Evolutionary conservation across 1,140 invertebrate genomes (phyloP).

Genomic region (Planococcus citri): DNA sequence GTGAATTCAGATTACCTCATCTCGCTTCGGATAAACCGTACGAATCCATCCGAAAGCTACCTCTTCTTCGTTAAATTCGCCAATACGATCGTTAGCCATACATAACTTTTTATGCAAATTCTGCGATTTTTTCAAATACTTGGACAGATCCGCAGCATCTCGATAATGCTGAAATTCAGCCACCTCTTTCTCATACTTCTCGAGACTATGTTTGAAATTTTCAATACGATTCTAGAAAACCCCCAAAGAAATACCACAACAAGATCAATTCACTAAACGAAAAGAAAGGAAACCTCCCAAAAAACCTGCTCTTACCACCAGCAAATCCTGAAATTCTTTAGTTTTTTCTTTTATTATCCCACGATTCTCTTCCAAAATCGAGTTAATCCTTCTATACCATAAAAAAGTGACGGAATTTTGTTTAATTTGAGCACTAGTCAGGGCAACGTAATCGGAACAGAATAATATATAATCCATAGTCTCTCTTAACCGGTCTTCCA

Average conservation of each 20-base stretch:
- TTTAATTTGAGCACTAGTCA: constrained; percentile 71
- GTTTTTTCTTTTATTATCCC: constrained; percentile 68
- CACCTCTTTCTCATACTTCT: constrained; percentile 63
- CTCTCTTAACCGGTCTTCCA: constrained; percentile 60
- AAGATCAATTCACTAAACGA: not conserved
- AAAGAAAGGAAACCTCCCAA: not conserved
- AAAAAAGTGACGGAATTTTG: constrained; percentile 73
- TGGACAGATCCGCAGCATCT: constrained; percentile 68
- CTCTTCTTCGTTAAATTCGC: constrained; percentile 87
- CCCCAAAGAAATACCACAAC: not conserved
- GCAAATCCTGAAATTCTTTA: constrained; percentile 68
- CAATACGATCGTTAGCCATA: constrained; percentile 64
- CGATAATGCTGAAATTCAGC: constrained; percentile 81
- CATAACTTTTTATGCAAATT: constrained; percentile 54
- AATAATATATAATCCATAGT: constrained; percentile 49
- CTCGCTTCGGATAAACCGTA: constrained; percentile 76
- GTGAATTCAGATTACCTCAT: constrained; percentile 36
- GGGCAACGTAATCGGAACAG: constrained; percentile 61
- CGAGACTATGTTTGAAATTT: constrained; percentile 66
- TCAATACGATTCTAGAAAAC: constrained; percentile 35
- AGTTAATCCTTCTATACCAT: constrained; percentile 63
- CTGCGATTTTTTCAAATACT: constrained; percentile 70
- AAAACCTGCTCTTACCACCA: constrained; percentile 38
- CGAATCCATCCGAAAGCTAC: constrained; percentile 75
- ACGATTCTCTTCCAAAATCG: constrained; percentile 67